Evolutionary conservation across 2,113 vertebrate genomes (phyloP).

Genomic region (Fulica atra): DNA sequence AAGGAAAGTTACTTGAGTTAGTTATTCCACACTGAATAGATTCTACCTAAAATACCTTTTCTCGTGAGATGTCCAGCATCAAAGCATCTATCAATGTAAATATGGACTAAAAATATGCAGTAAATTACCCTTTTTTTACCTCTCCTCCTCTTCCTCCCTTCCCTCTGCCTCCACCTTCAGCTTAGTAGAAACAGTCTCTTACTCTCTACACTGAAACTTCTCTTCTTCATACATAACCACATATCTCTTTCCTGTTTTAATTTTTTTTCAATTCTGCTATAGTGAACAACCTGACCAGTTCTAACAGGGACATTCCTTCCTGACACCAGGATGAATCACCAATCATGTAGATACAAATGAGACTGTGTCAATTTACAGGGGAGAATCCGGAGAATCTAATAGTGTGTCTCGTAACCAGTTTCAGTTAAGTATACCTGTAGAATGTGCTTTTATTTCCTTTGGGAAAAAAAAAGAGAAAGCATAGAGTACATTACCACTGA

Average conservation of each 20-base stretch:
- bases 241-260: neutral
- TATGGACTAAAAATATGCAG: neutral
- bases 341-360: neutral
- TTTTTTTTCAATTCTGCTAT: neutral
- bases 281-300: neutral
- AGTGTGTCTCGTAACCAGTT: neutral
- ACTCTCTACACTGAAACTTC: neutral
- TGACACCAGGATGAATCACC: neutral
- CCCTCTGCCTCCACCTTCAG: neutral
- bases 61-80: neutral
- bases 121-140: neutral
- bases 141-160: neutral
- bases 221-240: neutral
- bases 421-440: neutral
- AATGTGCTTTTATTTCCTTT: neutral
- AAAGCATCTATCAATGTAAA: neutral
- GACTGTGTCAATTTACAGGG: neutral
- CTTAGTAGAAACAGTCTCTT: neutral
- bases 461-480: neutral
- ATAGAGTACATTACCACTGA: neutral
- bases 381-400: neutral
- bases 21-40: neutral
- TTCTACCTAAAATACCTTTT: neutral
- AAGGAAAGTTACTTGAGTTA: neutral
- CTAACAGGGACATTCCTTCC: neutral